Base-by-base conservation (phyloP, 2,888 invertebrate genomes). In the Trissoscelio sp. region DNA sequence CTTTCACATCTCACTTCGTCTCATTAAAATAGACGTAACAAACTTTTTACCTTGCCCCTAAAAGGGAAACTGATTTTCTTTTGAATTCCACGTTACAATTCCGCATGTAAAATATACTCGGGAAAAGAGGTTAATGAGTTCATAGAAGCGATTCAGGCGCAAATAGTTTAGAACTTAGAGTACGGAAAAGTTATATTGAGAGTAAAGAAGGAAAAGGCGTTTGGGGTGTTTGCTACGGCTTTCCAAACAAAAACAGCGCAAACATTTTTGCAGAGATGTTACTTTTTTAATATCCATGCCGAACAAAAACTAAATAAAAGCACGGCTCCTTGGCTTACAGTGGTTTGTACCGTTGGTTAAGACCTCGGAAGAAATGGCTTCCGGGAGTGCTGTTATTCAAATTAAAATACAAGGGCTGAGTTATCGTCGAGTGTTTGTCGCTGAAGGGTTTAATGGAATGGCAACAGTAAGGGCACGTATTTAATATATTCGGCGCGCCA, bases 41-140 rank as follows among this genome's bases (percentile, higher is more conserved):
- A 57, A 69, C 18, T 57, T 46, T 37, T 20, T n/a, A 31, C 1
- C 28, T 11, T 7, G n/a, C 28, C 22, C 18, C 9, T 24, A 7
- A 67, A 39, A 67, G 16, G 12, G 6, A 0, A 31, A 44, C 24
- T 42, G 69, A 69, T 69, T 69, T 46, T 57, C 57, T 37, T 57
- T 69, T 57, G 34, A 69, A 69, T 57, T 55, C 39, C 16, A 18
- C 14, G 57, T 44, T 69, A 57, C 69, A 57, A 69, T 46, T 44
- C 20, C 34, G 44, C 22, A 69, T 69, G 57, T 69, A 69, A 57
- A 69, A 69, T 57, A 16, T 69, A 57, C 69, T 57, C 55, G 20
- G 7, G 51, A 42, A 72, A 72, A 72, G 42, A 72, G 60, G 72
- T 72, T 72, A 72, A 72, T 72, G 58, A 72, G 72, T 51, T 72